These are phyloP conservation scores for Tinea pellionella DNA, from an alignment of 2,888 invertebrate species.

Conservation along the genomic window DNA sequence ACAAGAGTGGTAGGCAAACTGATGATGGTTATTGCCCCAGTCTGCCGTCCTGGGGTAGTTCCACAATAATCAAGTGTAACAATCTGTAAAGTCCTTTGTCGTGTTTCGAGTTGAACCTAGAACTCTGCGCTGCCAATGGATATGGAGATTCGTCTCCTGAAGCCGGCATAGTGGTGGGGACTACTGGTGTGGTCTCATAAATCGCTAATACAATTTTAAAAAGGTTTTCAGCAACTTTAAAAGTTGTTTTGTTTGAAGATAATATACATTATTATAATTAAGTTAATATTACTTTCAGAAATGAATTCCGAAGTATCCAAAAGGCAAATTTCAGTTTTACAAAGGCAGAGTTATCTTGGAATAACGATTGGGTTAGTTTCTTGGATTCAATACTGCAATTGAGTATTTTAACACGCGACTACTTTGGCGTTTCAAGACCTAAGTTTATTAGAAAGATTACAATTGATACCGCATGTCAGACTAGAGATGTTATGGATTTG, in stretches of 20 bases:
- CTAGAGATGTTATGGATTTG: slow-evolving; percentile 16
- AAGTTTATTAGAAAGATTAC: slow-evolving; percentile 37
- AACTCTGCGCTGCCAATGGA: too few species aligned
- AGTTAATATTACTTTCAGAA: slow-evolving; percentile 22
- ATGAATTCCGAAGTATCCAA: slow-evolving; percentile 33
- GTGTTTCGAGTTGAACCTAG: too few species aligned
- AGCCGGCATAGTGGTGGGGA: too few species aligned
- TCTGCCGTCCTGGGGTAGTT: too few species aligned
- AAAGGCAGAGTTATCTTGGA: slow-evolving; percentile 66
- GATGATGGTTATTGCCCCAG: too few species aligned
- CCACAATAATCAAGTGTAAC: too few species aligned
- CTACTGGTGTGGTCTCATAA: too few species aligned
- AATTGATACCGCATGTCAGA: slow-evolving; percentile 28
- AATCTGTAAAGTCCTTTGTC: too few species aligned
- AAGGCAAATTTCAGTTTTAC: slow-evolving; percentile 26
- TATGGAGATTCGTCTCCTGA: too few species aligned
- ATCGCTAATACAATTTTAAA: too few species aligned
- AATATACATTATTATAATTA: neutral
- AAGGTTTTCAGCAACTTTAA: too few species aligned
- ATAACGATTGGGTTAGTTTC: slow-evolving; percentile 82
- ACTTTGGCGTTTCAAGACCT: slow-evolving; percentile 72
- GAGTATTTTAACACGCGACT: slow-evolving; percentile 70
- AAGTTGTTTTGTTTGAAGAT: neutral
- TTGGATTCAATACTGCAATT: slow-evolving; percentile 87
- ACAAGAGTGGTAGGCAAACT: too few species aligned